phyloP scores from a whole-genome alignment of 2,797 vertebrate species.

The Falco rusticolus region DNA sequence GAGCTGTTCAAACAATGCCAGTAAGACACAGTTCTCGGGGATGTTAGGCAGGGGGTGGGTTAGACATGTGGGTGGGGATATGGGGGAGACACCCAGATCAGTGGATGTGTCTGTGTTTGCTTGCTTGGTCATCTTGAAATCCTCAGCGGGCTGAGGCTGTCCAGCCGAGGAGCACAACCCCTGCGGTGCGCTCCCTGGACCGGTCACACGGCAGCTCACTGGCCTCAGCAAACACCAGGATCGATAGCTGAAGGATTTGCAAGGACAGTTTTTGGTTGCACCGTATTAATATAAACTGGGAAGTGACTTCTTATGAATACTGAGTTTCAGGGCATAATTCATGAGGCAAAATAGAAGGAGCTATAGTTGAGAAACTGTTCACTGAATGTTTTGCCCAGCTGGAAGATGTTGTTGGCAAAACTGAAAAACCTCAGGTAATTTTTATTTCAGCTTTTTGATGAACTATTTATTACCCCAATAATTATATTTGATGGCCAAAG shows the following conservation, averaged over 20 bases:
- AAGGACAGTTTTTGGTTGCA: not conserved
- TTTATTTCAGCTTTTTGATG: not conserved
- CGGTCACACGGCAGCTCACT: fast-evolving
- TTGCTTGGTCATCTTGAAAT: not conserved
- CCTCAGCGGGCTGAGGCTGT: not conserved
- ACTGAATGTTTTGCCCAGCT: not conserved
- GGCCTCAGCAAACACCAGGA: not conserved
- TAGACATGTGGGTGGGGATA: not conserved
- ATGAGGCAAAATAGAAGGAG: fast-evolving
- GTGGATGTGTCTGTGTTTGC: not conserved
- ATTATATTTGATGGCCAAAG: not conserved
- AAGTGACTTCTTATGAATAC: not conserved
- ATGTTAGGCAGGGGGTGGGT: fast-evolving
- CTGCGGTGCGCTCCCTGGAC: fast-evolving
- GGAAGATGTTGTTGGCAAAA: not conserved
- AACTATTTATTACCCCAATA: not conserved
- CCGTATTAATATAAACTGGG: not conserved
- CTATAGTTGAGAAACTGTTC: not conserved
- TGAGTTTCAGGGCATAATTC: not conserved
- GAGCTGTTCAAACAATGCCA: not conserved
- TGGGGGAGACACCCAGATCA: not conserved
- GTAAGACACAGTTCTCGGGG: not conserved
- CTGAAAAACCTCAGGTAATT: not conserved
- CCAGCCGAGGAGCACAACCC: not conserved
- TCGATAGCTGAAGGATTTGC: not conserved